Percentiles rank a stretch among this genome's conserved stretches.
These are phyloP conservation scores for Erebia epiphron DNA, from an alignment of 2,888 invertebrate species.

Conservation along the genomic window DNA sequence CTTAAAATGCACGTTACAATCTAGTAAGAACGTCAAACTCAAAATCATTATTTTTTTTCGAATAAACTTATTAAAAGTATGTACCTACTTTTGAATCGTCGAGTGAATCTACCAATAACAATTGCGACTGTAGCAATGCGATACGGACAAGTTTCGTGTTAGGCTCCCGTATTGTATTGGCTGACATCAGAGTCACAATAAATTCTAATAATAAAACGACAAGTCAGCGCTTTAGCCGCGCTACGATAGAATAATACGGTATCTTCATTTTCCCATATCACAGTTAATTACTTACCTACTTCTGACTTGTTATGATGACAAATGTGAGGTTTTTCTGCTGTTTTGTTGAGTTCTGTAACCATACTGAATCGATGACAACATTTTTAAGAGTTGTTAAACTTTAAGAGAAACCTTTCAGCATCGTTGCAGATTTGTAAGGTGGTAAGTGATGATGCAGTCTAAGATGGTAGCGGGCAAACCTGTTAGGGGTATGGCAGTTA, in stretches of 20 bases:
- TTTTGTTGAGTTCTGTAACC: slow-evolving; percentile 3
- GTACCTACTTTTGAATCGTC: too few relatives aligned
- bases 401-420: neutral
- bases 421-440: too few relatives aligned
- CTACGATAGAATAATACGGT: too few relatives aligned
- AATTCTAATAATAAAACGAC: neutral
- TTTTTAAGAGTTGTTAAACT: slow-evolving; percentile 5
- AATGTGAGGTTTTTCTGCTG: slow-evolving; percentile 8
- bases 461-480: too few relatives aligned
- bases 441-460: too few relatives aligned
- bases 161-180: neutral
- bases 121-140: neutral
- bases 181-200: neutral
- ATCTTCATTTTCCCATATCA: slow-evolving; percentile 20
- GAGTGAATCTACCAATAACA: neutral
- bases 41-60: too few relatives aligned
- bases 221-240: slow-evolving; percentile 7
- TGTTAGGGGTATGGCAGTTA: too few relatives aligned
- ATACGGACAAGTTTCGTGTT: too few relatives aligned
- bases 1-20: too few relatives aligned
- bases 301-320: slow-evolving; percentile 10
- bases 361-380: neutral
- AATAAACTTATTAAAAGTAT: too few relatives aligned
- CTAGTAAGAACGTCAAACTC: too few relatives aligned
- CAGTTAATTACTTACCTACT: slow-evolving; percentile 4